These are phyloP conservation scores for Pangasius sanitwongsei DNA, from an alignment of 2,797 vertebrate species.

Conservation along the genomic window DNA sequence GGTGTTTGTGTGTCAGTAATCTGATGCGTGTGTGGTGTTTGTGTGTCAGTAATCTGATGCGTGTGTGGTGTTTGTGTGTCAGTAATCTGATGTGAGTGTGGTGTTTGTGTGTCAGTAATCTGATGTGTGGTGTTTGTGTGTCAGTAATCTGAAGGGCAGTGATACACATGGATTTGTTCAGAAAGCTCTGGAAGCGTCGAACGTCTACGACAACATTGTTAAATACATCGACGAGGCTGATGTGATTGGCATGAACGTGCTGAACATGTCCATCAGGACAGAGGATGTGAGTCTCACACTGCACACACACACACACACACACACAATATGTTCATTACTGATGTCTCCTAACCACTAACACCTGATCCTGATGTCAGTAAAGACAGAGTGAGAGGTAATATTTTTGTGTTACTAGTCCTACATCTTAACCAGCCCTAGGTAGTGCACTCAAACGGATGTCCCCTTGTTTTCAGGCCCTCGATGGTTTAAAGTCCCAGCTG, in stretches of 20 bases:
- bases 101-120: too few species aligned
- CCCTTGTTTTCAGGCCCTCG: slow-evolving; percentile 75
- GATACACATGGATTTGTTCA: slow-evolving; percentile 92
- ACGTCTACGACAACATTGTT: slow-evolving; percentile 91
- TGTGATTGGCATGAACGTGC: slow-evolving; percentile 77
- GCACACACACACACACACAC: background rate
- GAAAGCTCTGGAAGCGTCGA: slow-evolving; percentile 92
- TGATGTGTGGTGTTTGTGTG: slow-evolving; percentile 28
- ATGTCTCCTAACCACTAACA: background rate
- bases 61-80: background rate
- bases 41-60: background rate
- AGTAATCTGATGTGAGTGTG: background rate
- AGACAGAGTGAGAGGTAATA: background rate
- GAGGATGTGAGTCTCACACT: slow-evolving; percentile 79
- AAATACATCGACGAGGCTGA: slow-evolving; percentile 84
- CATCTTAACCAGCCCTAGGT: background rate
- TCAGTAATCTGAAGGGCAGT: slow-evolving; percentile 84
- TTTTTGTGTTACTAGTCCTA: background rate
- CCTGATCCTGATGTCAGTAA: background rate
- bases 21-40: background rate
- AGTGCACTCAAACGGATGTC: background rate
- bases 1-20: too few species aligned
- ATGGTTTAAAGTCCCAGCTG: slow-evolving; percentile 82
- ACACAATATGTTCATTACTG: background rate
- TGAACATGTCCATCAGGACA: slow-evolving; percentile 82